Percentiles rank a stretch among this genome's conserved stretches.
Evolutionary conservation across 2,113 vertebrate genomes (phyloP).

Genomic region (Vombatus ursinus): DNA sequence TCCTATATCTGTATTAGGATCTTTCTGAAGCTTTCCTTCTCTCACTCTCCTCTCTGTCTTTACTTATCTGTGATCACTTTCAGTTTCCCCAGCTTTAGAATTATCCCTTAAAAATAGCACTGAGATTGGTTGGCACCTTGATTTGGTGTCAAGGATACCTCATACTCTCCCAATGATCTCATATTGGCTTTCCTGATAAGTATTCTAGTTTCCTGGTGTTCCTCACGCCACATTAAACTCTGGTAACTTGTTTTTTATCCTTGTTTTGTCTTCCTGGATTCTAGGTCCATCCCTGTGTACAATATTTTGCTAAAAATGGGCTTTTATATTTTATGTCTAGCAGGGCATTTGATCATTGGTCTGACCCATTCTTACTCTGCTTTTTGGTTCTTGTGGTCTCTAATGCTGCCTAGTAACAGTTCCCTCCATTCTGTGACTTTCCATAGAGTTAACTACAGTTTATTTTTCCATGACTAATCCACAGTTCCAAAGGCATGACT

Average conservation of each 20-base stretch:
- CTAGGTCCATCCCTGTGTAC: neutral
- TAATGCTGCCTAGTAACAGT: neutral
- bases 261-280: neutral
- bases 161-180: neutral
- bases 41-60: neutral
- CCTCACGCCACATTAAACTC: neutral
- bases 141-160: neutral
- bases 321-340: neutral
- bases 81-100: neutral
- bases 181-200: neutral
- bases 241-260: neutral
- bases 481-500: neutral
- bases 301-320: neutral
- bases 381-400: neutral
- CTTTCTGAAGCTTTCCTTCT: neutral
- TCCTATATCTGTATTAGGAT: neutral
- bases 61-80: neutral
- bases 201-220: neutral
- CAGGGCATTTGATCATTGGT: neutral
- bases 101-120: neutral
- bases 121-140: neutral
- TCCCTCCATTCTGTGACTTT: neutral
- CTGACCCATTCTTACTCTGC: neutral
- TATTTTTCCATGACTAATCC: neutral
- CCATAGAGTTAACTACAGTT: neutral